These are phyloP conservation scores for Aphelenchoides besseyi DNA, from an alignment of 1,140 invertebrate genomes.

Conservation along the genomic window DNA sequence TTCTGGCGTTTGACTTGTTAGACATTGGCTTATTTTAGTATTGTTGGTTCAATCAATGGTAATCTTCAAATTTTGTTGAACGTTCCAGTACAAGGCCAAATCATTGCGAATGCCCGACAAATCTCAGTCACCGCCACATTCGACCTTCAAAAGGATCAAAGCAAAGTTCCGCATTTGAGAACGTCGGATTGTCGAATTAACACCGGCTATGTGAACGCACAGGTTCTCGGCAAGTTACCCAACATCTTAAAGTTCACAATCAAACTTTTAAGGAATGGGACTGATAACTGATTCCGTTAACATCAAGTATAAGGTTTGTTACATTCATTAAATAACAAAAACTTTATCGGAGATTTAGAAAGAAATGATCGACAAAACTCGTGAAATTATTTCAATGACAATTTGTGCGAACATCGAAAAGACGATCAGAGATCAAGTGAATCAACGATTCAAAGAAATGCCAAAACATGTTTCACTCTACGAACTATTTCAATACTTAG, in stretches of 20 bases:
- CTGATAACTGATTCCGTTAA: constrained; percentile 46
- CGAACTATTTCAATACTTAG: constrained; percentile 26
- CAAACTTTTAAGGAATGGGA: no score
- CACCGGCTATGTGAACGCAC: constrained; percentile 41
- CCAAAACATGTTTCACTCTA: constrained; percentile 30
- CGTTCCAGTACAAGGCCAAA: constrained; percentile 40
- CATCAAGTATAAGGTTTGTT: constrained; percentile 45
- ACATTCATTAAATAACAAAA: not conserved
- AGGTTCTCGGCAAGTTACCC: constrained; percentile 38
- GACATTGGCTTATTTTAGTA: constrained; percentile 35
- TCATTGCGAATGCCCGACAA: constrained; percentile 37
- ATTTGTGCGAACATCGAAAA: constrained; percentile 45
- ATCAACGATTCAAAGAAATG: constrained; percentile 29
- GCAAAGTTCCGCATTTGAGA: constrained; percentile 39
- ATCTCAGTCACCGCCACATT: constrained; percentile 51
- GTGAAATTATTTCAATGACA: constrained; percentile 43
- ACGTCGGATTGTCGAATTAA: constrained; percentile 28
- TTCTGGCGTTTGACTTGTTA: not conserved
- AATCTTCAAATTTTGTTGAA: constrained; percentile 46
- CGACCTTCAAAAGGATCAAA: constrained; percentile 42
- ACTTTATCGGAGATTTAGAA: constrained; percentile 33
- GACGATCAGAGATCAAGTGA: constrained; percentile 42
- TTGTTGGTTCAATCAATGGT: constrained; percentile 40
- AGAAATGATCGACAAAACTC: constrained; percentile 45
- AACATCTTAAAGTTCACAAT: no score